Percentiles rank a stretch among this genome's conserved stretches.
Evolutionary conservation across 2,888 invertebrate genomes (phyloP).

Genomic region (Creontiades dilutus): DNA sequence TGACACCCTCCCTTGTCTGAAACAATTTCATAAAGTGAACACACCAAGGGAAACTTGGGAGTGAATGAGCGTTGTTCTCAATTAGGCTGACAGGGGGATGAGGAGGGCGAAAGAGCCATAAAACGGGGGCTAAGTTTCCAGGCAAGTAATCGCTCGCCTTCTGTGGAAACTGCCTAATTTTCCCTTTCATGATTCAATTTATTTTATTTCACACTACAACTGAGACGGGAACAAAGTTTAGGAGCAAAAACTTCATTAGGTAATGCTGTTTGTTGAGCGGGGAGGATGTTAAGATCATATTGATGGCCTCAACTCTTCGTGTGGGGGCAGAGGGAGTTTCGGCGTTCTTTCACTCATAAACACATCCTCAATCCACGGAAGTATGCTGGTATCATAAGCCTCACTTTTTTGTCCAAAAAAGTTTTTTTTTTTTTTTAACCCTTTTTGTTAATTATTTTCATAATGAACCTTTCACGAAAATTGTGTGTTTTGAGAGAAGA

Average conservation of each 20-base stretch:
- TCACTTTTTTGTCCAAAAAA: too few relatives aligned
- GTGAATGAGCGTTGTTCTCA: slow-evolving; percentile 68
- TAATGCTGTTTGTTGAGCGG: slow-evolving; percentile 59
- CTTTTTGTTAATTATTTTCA: too few relatives aligned
- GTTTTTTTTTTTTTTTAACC: too few relatives aligned
- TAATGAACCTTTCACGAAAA: too few relatives aligned
- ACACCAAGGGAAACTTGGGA: slow-evolving; percentile 48
- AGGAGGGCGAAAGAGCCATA: slow-evolving; percentile 49
- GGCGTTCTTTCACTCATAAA: too few relatives aligned
- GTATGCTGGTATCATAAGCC: too few relatives aligned
- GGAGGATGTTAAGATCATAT: neutral
- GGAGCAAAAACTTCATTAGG: slow-evolving; percentile 60
- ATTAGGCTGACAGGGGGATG: slow-evolving; percentile 56
- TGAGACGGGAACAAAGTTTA: slow-evolving; percentile 16
- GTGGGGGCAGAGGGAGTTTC: too few relatives aligned
- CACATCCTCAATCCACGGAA: too few relatives aligned
- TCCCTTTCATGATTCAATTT: slow-evolving; percentile 63
- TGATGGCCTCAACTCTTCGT: slow-evolving; percentile 17
- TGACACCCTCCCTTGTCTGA: slow-evolving; percentile 40
- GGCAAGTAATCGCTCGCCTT: slow-evolving; percentile 31
- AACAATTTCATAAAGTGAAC: slow-evolving; percentile 66
- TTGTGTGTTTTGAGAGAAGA: too few relatives aligned
- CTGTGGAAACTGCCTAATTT: slow-evolving; percentile 62
- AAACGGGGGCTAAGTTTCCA: slow-evolving; percentile 63
- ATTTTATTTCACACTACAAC: slow-evolving; percentile 62